Conservation (phyloP, 2,113 vertebrate species). For the Lagopus muta region DNA sequence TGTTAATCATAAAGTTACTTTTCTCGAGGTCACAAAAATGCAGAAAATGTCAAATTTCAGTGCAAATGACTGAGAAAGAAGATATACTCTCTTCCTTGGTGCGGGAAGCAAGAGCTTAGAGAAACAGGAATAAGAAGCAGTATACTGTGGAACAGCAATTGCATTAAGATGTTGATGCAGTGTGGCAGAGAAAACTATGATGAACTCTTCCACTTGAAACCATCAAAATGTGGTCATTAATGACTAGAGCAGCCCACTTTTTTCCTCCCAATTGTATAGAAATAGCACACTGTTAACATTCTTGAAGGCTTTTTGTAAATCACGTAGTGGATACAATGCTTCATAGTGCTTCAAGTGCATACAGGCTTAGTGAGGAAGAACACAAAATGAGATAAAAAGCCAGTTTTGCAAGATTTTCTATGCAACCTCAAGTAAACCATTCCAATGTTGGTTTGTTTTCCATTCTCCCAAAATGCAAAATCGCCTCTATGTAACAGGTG, state of each 20-base stretch:
- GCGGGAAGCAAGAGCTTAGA: not conserved
- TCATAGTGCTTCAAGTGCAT: not conserved
- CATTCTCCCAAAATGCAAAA: constrained; percentile 12
- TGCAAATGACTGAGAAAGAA: not conserved
- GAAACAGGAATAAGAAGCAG: not conserved
- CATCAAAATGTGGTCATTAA: not conserved
- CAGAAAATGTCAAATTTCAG: constrained; percentile 3
- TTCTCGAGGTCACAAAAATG: not conserved
- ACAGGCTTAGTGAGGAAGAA: not conserved
- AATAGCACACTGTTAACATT: not conserved
- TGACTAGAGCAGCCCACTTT: not conserved
- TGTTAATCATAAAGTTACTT: constrained; percentile 22
- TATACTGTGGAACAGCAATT: not conserved
- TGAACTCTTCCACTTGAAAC: not conserved
- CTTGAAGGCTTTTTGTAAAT: not conserved
- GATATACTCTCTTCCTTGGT: not conserved
- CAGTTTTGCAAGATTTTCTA: not conserved
- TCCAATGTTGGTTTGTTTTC: not conserved
- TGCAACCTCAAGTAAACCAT: not conserved
- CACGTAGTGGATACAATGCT: not conserved
- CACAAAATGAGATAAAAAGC: not conserved
- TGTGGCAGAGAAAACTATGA: not conserved
- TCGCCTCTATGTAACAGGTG: constrained; percentile 1
- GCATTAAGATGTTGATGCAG: not conserved
- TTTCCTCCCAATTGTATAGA: not conserved